These are phyloP conservation scores for Ceramica pisi DNA, from an alignment of 2,888 invertebrate genomes.

Conservation along the genomic window DNA sequence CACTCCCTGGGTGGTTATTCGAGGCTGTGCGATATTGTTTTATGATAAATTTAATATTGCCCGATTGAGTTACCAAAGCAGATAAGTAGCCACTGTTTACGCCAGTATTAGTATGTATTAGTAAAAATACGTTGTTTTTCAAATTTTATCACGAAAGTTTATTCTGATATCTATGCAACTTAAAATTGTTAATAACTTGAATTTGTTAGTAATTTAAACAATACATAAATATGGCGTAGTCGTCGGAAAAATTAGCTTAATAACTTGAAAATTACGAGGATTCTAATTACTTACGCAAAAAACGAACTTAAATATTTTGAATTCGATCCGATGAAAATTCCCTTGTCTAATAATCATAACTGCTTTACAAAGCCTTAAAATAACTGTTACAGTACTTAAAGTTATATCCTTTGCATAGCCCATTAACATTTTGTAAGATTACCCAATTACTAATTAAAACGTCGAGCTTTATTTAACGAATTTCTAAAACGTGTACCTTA, in stretches of 20 bases:
- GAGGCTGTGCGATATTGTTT: background rate
- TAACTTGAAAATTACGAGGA: no score
- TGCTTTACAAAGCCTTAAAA: background rate
- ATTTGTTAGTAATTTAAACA: no score
- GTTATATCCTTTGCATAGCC: background rate
- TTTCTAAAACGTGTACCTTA: slow-evolving; percentile 19
- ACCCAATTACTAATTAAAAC: slow-evolving; percentile 31
- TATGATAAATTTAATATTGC: slow-evolving; percentile 26
- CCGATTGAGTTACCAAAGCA: background rate
- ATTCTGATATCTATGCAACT: background rate
- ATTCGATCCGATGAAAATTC: no score
- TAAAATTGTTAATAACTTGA: no score
- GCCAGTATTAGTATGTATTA: background rate
- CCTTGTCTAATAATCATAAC: background rate
- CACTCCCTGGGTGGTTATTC: slow-evolving; percentile 9
- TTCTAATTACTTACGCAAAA: background rate
- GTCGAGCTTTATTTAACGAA: slow-evolving; percentile 17
- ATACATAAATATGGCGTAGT: no score
- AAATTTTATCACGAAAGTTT: background rate
- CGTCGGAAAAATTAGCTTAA: no score
- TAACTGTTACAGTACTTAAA: no score
- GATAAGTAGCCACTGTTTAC: slow-evolving; percentile 10
- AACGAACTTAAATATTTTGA: no score
- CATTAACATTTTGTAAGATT: slow-evolving; percentile 3
- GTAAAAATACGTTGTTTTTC: background rate